These are phyloP conservation scores for Gambusia yucatana DNA, from an alignment of 2,797 vertebrate species.

Conservation along the genomic window DNA sequence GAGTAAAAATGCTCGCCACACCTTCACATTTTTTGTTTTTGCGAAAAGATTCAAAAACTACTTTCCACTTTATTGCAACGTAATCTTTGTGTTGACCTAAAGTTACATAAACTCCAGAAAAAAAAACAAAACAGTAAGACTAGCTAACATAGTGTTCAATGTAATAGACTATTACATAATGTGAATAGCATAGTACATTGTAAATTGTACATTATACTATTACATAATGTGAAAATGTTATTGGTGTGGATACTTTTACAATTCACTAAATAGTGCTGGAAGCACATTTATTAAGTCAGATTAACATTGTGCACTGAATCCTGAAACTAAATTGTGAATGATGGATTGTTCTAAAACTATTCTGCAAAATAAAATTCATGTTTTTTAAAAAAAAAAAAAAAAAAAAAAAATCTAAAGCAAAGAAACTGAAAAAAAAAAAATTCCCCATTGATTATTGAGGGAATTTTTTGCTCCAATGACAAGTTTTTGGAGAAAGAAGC, in stretches of 20 bases:
- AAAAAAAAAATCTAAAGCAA: constrained; percentile 9
- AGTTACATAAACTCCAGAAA: too few relatives aligned
- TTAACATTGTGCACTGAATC: neutral
- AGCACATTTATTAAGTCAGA: neutral
- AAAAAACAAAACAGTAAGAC: too few relatives aligned
- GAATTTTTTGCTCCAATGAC: too few relatives aligned
- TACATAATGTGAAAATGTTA: neutral
- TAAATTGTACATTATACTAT: too few relatives aligned
- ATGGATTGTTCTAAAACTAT: constrained; percentile 5
- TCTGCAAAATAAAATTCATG: neutral
- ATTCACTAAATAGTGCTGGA: neutral
- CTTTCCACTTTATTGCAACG: neutral
- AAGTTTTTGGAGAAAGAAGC: too few relatives aligned
- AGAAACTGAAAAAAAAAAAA: neutral
- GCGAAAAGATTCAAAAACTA: neutral
- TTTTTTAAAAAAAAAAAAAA: too few relatives aligned
- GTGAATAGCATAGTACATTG: too few relatives aligned
- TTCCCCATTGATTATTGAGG: too few relatives aligned
- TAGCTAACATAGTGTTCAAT: too few relatives aligned
- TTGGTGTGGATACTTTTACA: neutral
- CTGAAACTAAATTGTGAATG: neutral
- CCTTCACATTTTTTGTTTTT: neutral
- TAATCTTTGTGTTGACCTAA: neutral
- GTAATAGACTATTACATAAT: too few relatives aligned
- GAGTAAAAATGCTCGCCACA: neutral